Conservation (phyloP, 2,113 vertebrate species). For the Malurus cyaneus region DNA sequence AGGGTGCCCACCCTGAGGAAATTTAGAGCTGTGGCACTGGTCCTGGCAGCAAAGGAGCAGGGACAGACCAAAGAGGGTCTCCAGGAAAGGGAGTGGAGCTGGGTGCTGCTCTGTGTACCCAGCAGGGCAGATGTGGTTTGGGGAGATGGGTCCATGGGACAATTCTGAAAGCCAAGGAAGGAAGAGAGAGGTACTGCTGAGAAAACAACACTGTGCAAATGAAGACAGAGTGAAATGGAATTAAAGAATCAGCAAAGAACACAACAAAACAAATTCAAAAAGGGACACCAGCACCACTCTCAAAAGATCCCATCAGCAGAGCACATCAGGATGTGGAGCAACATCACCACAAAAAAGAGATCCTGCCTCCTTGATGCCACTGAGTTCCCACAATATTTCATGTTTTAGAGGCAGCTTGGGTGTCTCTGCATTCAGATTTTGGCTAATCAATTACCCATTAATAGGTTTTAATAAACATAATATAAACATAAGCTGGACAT, state of each 20-base stretch:
- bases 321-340: background rate
- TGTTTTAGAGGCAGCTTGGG: background rate
- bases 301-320: background rate
- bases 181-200: too few relatives aligned
- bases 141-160: background rate
- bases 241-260: background rate
- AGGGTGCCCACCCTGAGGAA: background rate
- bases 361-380: background rate
- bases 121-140: background rate
- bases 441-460: background rate
- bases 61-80: background rate
- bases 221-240: background rate
- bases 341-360: background rate
- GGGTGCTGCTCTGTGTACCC: background rate
- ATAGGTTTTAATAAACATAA: background rate
- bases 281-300: background rate
- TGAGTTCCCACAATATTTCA: background rate
- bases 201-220: background rate
- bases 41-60: background rate
- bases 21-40: background rate
- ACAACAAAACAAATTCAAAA: background rate
- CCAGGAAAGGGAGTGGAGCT: background rate
- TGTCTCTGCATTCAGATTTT: background rate
- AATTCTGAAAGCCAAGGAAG: background rate
- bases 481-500: background rate